Evolutionary conservation across 1,140 invertebrate genomes (phyloP).

Genomic region (Drosophila tristis): DNA sequence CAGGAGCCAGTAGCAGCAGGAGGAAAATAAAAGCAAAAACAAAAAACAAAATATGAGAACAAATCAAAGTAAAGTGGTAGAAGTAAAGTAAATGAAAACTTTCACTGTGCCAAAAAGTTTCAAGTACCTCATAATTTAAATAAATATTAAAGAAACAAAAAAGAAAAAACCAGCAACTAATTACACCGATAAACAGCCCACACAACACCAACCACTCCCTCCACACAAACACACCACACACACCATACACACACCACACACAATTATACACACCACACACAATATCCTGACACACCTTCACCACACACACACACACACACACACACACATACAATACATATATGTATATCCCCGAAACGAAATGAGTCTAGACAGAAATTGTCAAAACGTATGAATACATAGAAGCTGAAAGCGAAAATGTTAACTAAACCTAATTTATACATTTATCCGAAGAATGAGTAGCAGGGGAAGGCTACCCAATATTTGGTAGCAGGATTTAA

Average conservation of each 20-base stretch:
- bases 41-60: conserved; percentile 38
- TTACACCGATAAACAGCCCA: conserved; percentile 30
- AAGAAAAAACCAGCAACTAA: conserved; percentile 36
- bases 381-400: conserved; percentile 38
- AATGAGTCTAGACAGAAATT: conserved; percentile 54
- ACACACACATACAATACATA: conserved; percentile 21
- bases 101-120: conserved; percentile 84
- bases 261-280: conserved; percentile 14
- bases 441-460: neutral
- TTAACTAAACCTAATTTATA: conserved; percentile 58
- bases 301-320: conserved; percentile 21
- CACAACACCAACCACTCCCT: conserved; percentile 7
- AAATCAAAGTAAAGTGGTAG: conserved; percentile 65
- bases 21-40: conserved; percentile 32
- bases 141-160: conserved; percentile 66
- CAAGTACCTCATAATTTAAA: conserved; percentile 84
- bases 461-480: conserved; percentile 20
- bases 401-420: conserved; percentile 59
- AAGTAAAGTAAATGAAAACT: conserved; percentile 76
- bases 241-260: conserved; percentile 20
- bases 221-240: conserved; percentile 13
- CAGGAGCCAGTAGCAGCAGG: conserved; percentile 1
- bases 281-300: conserved; percentile 20
- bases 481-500: conserved; percentile 20
- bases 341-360: conserved; percentile 30